Evolutionary conservation across 2,113 vertebrate species (phyloP).

Genomic region (Callaeas wilsoni): DNA sequence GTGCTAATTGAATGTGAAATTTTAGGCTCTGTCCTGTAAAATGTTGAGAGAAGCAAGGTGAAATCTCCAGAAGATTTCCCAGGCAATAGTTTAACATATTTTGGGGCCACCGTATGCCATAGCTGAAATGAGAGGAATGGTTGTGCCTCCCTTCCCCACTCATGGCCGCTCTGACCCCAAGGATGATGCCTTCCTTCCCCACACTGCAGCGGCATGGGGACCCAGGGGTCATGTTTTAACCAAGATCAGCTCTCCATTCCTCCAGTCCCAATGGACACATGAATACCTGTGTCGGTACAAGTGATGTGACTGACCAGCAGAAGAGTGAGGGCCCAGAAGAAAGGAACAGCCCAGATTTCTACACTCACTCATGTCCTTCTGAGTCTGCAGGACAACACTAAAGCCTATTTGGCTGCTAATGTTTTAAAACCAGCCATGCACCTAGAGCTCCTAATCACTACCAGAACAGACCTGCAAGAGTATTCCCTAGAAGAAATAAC

Average conservation of each 20-base stretch:
- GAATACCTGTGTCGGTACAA: neutral
- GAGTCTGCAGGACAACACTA: neutral
- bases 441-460: neutral
- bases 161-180: fast-evolving
- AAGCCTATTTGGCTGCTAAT: neutral
- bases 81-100: neutral
- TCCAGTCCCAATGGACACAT: neutral
- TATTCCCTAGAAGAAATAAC: neutral
- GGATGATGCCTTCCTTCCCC: neutral
- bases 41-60: neutral
- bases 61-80: neutral
- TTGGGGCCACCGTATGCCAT: fast-evolving
- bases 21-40: neutral
- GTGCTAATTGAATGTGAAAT: neutral
- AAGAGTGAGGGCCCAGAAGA: neutral
- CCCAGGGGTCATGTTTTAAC: neutral
- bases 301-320: neutral
- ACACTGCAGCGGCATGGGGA: neutral
- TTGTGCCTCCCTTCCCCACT: neutral
- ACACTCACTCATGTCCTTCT: neutral
- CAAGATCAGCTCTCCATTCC: neutral
- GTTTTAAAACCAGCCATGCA: neutral
- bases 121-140: neutral
- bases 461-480: neutral
- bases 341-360: neutral